Evolutionary conservation across 2,888 invertebrate species (phyloP).

Genomic region (Baronia brevicornis): DNA sequence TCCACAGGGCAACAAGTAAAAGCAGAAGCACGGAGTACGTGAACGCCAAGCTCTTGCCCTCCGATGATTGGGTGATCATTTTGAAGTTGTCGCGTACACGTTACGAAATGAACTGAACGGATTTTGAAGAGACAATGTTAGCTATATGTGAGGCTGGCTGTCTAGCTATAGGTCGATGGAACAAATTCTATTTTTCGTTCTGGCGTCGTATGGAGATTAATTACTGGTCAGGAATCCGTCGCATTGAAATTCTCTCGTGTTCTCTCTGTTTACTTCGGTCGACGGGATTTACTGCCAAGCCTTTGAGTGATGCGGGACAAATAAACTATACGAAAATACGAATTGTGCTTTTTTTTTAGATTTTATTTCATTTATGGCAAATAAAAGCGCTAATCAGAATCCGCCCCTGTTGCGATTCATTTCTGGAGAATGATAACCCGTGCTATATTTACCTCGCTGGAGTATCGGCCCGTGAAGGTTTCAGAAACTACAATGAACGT

Average conservation of each 20-base stretch:
- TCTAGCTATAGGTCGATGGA: constrained; percentile 31
- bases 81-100: constrained; percentile 37
- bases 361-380: no score
- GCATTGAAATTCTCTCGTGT: constrained; percentile 19
- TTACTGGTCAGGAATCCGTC: constrained; percentile 46
- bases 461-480: constrained; percentile 24
- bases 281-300: no score
- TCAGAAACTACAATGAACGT: constrained; percentile 20
- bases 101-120: constrained; percentile 45
- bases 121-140: constrained; percentile 32
- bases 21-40: constrained; percentile 80
- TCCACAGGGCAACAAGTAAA: constrained; percentile 78
- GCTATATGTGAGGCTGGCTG: no score
- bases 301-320: no score
- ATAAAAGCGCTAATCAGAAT: constrained; percentile 29
- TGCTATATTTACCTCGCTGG: constrained; percentile 47
- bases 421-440: constrained; percentile 63
- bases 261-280: neutral
- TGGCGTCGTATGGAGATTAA: constrained; percentile 48
- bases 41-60: constrained; percentile 78
- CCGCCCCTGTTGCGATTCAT: constrained; percentile 49
- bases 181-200: constrained; percentile 49
- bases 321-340: no score
- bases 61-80: constrained; percentile 51
- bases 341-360: constrained; percentile 29